phyloP scores from a whole-genome alignment of 2,888 invertebrate genomes.

The Xestia ashworthii region DNA sequence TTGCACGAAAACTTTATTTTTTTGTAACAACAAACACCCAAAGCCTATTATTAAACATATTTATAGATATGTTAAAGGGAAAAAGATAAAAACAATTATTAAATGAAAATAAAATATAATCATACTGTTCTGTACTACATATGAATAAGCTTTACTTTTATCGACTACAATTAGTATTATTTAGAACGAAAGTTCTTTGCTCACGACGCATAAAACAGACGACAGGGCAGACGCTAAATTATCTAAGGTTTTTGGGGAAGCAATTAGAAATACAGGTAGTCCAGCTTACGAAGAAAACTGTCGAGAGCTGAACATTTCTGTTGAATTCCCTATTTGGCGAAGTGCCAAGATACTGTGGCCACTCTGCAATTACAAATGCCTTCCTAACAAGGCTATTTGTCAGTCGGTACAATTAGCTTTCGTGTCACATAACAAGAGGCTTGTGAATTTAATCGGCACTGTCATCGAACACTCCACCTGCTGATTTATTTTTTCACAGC shows the following conservation, averaged over 20 bases:
- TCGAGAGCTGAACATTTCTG: neutral
- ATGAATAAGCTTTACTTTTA: constrained; percentile 10
- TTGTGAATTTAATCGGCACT: constrained; percentile 62
- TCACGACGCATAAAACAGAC: neutral
- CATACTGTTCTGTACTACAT: neutral
- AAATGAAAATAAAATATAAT: too few species aligned
- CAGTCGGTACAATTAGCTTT: constrained; percentile 62
- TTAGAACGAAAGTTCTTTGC: neutral
- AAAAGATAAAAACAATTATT: too few species aligned
- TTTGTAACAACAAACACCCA: neutral
- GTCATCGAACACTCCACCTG: constrained; percentile 67
- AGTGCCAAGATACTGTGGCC: constrained; percentile 30
- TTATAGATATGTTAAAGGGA: too few species aligned
- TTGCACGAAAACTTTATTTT: constrained; percentile 10
- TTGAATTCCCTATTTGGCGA: constrained; percentile 10
- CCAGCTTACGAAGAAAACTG: constrained; percentile 7
- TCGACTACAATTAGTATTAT: constrained; percentile 6
- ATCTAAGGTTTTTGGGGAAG: constrained; percentile 34
- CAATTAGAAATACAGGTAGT: constrained; percentile 29
- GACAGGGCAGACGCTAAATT: constrained; percentile 3
- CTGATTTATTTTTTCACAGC: constrained; percentile 57
- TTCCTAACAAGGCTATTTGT: constrained; percentile 64
- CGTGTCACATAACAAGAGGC: constrained; percentile 56
- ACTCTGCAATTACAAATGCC: constrained; percentile 60
- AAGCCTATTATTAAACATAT: neutral